phyloP scores from a whole-genome alignment of 30 jellyfish, hydroid and myxozoan genomes.

The Nemopilema nomurai region DNA sequence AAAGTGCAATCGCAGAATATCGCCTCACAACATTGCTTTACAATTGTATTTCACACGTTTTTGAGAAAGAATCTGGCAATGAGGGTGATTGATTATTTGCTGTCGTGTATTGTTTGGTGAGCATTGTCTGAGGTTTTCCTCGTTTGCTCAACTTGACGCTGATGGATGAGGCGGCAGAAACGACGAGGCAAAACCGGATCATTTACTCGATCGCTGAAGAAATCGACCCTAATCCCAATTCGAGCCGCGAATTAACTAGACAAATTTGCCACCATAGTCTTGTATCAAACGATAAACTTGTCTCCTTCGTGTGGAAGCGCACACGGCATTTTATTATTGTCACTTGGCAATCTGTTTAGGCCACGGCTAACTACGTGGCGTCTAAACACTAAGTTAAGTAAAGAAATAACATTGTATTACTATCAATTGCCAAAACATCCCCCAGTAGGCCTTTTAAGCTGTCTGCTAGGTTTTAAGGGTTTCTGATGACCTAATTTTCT shows the following conservation, averaged over 20 bases:
- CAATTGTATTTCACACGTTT: constrained; percentile 12
- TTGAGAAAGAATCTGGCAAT: constrained; percentile 4
- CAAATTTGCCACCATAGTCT: background rate
- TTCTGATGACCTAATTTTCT: too few relatives aligned
- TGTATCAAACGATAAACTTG: too few relatives aligned
- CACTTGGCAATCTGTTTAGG: too few relatives aligned
- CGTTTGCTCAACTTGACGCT: constrained; percentile 55
- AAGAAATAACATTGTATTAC: too few relatives aligned
- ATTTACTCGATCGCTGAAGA: background rate
- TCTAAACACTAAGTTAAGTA: too few relatives aligned
- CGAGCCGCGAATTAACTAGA: background rate
- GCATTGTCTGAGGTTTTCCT: constrained; percentile 16
- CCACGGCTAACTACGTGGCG: too few relatives aligned
- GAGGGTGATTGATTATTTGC: constrained; percentile 58
- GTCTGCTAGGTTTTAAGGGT: too few relatives aligned
- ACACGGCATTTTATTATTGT: too few relatives aligned
- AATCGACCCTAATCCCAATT: background rate
- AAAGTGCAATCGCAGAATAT: background rate
- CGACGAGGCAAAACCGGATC: constrained; percentile 16
- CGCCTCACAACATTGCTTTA: background rate
- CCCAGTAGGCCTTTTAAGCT: too few relatives aligned
- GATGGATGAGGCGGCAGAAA: constrained; percentile 56
- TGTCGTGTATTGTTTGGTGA: constrained; percentile 55
- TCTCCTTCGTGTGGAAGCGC: too few relatives aligned
- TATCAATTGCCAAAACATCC: too few relatives aligned